A percentile compares a stretch with the other conserved stretches of the same genome.
These are phyloP conservation scores for Dascyllus trimaculatus DNA, from an alignment of 2,113 vertebrate genomes.

Conservation along the genomic window DNA sequence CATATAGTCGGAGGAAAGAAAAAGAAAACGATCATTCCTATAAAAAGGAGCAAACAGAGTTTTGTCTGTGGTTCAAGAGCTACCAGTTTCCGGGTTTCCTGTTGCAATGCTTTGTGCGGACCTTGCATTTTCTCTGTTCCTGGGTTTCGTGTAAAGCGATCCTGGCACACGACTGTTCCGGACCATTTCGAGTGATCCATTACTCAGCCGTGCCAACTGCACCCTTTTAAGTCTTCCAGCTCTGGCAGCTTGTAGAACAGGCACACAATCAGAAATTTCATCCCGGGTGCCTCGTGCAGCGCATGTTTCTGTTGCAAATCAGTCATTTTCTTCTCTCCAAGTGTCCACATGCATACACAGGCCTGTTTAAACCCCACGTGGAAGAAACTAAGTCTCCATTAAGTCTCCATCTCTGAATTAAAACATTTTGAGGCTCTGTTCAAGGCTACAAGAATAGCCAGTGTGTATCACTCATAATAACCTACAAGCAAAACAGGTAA, in stretches of 20 bases:
- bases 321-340: conserved; percentile 5
- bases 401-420: conserved; percentile 21
- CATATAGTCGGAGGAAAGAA: conserved; percentile 37
- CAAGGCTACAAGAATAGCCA: conserved; percentile 29
- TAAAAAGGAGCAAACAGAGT: conserved; percentile 43
- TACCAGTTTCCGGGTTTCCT: conserved; percentile 76
- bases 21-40: conserved; percentile 27
- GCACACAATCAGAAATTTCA: conserved; percentile 59
- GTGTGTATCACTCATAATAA: conserved; percentile 36
- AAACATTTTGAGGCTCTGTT: conserved; percentile 13
- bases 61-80: conserved; percentile 59
- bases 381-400: conserved; percentile 16
- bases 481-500: conserved; percentile 48
- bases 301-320: conserved; percentile 40
- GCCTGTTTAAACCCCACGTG: conserved; percentile 2
- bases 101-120: conserved; percentile 74
- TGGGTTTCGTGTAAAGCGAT: conserved; percentile 78
- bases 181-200: conserved; percentile 67
- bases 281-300: conserved; percentile 33
- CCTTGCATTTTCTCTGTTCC: conserved; percentile 74
- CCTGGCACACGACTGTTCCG: conserved; percentile 70
- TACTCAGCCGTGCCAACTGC: conserved; percentile 68
- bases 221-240: conserved; percentile 64
- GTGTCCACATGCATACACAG: conserved; percentile 24
- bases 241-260: conserved; percentile 51